phyloP scores from a whole-genome alignment of 1,140 invertebrate genomes.

The Oscheius sp. region DNA sequence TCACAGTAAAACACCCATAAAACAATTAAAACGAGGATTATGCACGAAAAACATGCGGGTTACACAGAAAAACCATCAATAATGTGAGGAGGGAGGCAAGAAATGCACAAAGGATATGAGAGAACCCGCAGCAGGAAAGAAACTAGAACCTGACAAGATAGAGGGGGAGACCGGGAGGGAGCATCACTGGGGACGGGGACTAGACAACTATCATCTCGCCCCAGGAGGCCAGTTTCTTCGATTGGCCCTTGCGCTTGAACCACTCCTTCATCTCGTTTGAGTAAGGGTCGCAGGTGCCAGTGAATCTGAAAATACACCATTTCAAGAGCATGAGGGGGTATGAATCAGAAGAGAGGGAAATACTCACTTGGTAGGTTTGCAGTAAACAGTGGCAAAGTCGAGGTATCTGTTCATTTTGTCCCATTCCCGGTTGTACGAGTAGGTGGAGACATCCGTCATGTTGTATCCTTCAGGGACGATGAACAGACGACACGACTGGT shows the following conservation, averaged over 20 bases:
- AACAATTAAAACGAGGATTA: too few species aligned
- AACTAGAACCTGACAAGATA: too few species aligned
- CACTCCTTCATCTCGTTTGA: conserved; percentile 51
- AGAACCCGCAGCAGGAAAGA: too few species aligned
- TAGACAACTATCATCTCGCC: conserved; percentile 56
- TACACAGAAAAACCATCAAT: too few species aligned
- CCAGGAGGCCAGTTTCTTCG: conserved; percentile 51
- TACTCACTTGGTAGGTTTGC: conserved; percentile 48
- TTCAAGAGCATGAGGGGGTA: neutral
- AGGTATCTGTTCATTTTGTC: conserved; percentile 50
- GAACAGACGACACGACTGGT: conserved; percentile 43
- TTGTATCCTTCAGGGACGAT: conserved; percentile 44
- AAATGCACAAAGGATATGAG: too few species aligned
- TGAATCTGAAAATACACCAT: conserved; percentile 42
- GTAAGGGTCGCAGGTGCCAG: conserved; percentile 56
- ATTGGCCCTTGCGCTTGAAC: conserved; percentile 44
- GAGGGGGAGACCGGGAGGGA: too few species aligned
- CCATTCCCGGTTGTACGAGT: conserved; percentile 47
- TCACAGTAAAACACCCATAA: too few species aligned
- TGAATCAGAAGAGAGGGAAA: neutral
- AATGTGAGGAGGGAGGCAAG: too few species aligned
- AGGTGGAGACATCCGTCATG: conserved; percentile 10
- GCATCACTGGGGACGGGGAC: neutral
- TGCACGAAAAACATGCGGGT: too few species aligned
- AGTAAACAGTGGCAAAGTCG: conserved; percentile 55